Base-by-base conservation (phyloP, 2,113 vertebrate genomes). In the Turdus rufiventris region DNA sequence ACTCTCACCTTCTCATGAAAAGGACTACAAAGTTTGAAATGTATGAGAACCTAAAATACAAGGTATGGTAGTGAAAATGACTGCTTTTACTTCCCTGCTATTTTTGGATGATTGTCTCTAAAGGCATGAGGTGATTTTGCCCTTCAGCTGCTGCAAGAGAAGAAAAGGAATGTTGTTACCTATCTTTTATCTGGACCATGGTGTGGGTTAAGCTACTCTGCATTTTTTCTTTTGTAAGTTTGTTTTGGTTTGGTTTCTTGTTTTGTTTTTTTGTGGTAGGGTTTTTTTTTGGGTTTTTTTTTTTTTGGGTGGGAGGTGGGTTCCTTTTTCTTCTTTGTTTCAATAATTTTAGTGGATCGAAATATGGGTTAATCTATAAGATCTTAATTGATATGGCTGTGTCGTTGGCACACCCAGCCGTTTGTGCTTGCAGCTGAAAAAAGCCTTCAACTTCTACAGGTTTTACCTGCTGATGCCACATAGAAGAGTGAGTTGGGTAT, bases 261-360 rank as follows among this genome's bases (percentile, higher is more conserved):
- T 33, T 29, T 7, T 56, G 23, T 18, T 48, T 38, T 56, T 36
- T 36, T 36, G 11, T 66, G 42, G 7, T 60, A 11, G 31, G 20
- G n/a, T n/a, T n/a, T n/a, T n/a, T n/a, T n/a, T 66, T 47, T 66
- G 31, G 14, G 5, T 3, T 54, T 56, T 31, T 18, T 56, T 31
- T 18, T 56, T 60, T 70, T 45, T 29, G 8, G 31, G 20, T 17
- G 12, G 17, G 8, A 4, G 11, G 2, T 0, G 1, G 5, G 2
- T 7, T 34, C 6, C 5, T 43, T 48, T 65, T 54, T n/a, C 10
- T 28, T 63, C 28, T 71, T 50, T 43, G 18, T 62, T 82, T 77
- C 48, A 62, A 9, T 15, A 54, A 13, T 12, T 75, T 50, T 48
- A 70, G 12, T 62, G 25, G 31, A 36, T 85, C 77, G 43, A 78